Percentiles rank a stretch among this genome's conserved stretches.
Evolutionary conservation across 2,113 vertebrate species (phyloP).

Genomic region (Odontophorus gujanensis): DNA sequence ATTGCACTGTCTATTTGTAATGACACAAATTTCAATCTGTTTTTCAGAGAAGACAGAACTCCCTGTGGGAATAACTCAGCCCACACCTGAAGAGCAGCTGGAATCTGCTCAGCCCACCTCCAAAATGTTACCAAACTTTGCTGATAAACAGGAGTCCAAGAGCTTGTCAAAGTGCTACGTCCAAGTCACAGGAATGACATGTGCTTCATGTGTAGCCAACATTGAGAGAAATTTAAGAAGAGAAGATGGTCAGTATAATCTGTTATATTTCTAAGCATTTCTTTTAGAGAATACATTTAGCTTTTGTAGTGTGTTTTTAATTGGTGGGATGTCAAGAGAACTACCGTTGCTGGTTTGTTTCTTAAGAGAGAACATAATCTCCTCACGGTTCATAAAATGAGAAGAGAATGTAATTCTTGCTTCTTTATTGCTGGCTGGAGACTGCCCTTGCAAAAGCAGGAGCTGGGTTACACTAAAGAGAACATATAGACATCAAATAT

Average conservation of each 20-base stretch:
- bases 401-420: not conserved
- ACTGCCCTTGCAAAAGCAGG: not conserved
- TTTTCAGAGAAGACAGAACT: constrained; percentile 48
- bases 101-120: not conserved
- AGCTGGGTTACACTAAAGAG: not conserved
- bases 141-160: constrained; percentile 60
- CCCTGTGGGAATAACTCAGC: constrained; percentile 40
- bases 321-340: not conserved
- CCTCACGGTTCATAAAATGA: fast-evolving
- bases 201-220: constrained; percentile 96
- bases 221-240: constrained; percentile 95
- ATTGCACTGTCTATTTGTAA: not conserved
- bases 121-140: constrained; percentile 13
- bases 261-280: not conserved
- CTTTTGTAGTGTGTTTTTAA: not conserved
- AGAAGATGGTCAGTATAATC: constrained; percentile 80
- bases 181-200: constrained; percentile 96
- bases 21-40: not conserved
- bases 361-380: not conserved
- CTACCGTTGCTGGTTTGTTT: not conserved
- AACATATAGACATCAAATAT: fast-evolving
- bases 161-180: constrained; percentile 89
- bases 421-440: not conserved
- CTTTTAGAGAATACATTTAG: not conserved
- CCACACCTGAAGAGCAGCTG: constrained; percentile 30